Base-by-base conservation (phyloP, 2,113 vertebrate species). In the Hyperopisus bebe region DNA sequence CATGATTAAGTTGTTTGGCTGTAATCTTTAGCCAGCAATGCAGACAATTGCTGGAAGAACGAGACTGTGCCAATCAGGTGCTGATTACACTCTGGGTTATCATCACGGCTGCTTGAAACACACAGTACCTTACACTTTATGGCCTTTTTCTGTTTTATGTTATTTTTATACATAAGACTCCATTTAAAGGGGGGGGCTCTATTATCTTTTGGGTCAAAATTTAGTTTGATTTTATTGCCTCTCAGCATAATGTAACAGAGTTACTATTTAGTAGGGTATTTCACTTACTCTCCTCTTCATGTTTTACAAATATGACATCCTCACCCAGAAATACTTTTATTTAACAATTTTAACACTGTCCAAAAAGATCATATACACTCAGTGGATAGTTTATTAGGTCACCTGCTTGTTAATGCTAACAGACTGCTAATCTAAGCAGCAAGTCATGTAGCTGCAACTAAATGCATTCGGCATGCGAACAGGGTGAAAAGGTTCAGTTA, bases 11-110 rank as follows among this genome's bases (percentile, higher is more conserved):
- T 13, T 70, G 62, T 70, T 70, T 31, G 10, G 53, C 77, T 55
- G 39, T 66, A 85, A 89, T 89, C 89, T 89, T 42, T n/a, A 51
- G 89, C 89, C 83, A 66, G 84, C 89, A 89, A 89, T 89, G 80
- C 80, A 31, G 53, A 89, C 89, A 89, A 42, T 31, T 50, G 31
- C 80, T 85, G 21, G 24, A 58, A 89, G 80, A n/a, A n/a, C 21
- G 19, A 53, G 39, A 15, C 35, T 24, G 39, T 19, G 39, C 50
- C 24, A 55, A 21, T 53, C 39, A 58, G 53, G 50, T 44, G 80
- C 42, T 89, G 46, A 89, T 89, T 89, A 80, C 89, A 89, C 51
- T 83, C 19, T 44, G 42, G 89, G 77, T 89, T 89, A 85, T 89
- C 89, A 84, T 42, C 21, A 24, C 35, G 51, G 89, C 89, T 85